Conservation (phyloP, 2,113 vertebrate genomes). For the Rhegmatorhina hoffmannsi region DNA sequence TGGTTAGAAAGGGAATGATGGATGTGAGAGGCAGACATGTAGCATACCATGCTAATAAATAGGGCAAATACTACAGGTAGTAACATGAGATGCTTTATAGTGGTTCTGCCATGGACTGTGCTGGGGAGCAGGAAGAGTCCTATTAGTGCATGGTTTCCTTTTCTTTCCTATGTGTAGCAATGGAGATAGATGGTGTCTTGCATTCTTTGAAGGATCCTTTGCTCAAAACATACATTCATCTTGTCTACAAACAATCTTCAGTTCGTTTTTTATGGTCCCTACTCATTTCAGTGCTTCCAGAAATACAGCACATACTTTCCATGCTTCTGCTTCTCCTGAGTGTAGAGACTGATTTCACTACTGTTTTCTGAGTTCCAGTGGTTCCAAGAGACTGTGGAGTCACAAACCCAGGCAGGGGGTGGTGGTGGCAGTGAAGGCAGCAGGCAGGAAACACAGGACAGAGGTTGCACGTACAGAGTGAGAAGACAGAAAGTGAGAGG, state of each 20-base stretch:
- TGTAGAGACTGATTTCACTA: neutral
- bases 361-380: neutral
- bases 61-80: neutral
- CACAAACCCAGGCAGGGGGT: neutral
- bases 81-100: neutral
- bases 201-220: neutral
- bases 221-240: neutral
- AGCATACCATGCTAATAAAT: neutral
- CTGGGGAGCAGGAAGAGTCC: neutral
- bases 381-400: neutral
- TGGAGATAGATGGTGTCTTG: neutral
- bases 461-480: neutral
- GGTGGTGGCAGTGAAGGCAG: neutral
- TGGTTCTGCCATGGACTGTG: neutral
- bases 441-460: neutral
- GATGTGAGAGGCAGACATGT: fast-evolving
- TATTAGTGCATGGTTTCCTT: neutral
- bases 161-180: fast-evolving
- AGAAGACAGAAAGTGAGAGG: neutral
- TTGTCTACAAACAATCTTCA: neutral
- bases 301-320: neutral
- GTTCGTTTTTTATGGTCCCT: neutral
- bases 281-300: neutral
- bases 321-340: neutral
- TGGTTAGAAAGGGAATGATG: neutral